A percentile compares a stretch with the other conserved stretches of the same genome.
phyloP scores from a whole-genome alignment of 2,797 vertebrate species.

The Pristis pectinata region DNA sequence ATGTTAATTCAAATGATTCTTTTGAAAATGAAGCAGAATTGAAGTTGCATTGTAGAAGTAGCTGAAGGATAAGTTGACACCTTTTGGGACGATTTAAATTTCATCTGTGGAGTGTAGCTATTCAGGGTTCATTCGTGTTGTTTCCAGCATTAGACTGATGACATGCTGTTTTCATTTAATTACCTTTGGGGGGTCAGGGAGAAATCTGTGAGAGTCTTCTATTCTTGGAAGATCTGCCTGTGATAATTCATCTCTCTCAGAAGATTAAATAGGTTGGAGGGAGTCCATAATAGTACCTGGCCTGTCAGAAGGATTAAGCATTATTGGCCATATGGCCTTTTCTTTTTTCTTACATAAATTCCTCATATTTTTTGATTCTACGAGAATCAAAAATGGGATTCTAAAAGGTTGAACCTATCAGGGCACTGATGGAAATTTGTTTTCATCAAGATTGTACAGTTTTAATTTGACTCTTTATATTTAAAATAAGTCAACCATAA shows the following conservation, averaged over 20 bases:
- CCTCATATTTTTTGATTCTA: neutral
- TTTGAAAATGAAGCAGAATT: neutral
- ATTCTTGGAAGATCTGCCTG: conserved; percentile 7
- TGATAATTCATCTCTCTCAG: conserved; percentile 16
- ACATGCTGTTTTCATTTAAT: conserved; percentile 26
- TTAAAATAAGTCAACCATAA: conserved; percentile 19
- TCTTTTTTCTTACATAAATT: neutral
- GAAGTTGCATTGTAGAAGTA: neutral
- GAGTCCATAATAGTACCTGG: neutral
- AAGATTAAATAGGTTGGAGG: conserved; percentile 13
- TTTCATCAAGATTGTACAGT: conserved; percentile 19
- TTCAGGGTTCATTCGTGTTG: neutral
- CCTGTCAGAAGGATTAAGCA: conserved; percentile 22
- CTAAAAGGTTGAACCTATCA: neutral
- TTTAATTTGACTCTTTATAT: conserved; percentile 30
- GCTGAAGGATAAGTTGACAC: conserved; percentile 9
- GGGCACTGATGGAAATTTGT: neutral
- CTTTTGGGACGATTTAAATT: conserved; percentile 5
- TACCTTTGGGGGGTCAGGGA: conserved; percentile 7
- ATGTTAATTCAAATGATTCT: neutral
- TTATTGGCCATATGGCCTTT: conserved; percentile 18
- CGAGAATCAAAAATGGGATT: neutral
- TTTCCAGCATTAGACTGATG: neutral
- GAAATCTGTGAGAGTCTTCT: conserved; percentile 18
- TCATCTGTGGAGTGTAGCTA: conserved; percentile 23